A percentile compares a stretch with the other conserved stretches of the same genome.
These are phyloP conservation scores for Triplophysa dalaica DNA, from an alignment of 2,113 vertebrate species.

Conservation along the genomic window DNA sequence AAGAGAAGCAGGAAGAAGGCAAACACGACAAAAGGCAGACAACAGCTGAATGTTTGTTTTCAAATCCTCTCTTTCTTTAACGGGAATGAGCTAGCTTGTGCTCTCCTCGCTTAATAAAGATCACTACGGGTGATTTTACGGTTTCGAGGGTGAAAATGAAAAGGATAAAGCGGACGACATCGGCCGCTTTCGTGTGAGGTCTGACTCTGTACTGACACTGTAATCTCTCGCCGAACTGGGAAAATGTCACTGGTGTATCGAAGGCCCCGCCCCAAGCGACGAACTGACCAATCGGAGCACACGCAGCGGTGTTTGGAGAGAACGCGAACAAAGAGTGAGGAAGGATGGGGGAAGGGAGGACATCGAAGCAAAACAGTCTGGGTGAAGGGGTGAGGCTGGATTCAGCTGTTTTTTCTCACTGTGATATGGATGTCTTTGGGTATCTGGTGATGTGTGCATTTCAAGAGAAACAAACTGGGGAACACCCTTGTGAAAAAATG, in stretches of 20 bases:
- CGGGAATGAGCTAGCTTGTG: slow-evolving; percentile 37
- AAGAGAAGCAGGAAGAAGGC: slow-evolving; percentile 42
- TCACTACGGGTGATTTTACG: neutral
- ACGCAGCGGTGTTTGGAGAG: slow-evolving; percentile 59
- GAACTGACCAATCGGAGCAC: slow-evolving; percentile 60
- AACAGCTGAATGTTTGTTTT: slow-evolving; percentile 8
- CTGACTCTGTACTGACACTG: slow-evolving; percentile 55
- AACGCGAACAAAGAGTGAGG: slow-evolving; percentile 45
- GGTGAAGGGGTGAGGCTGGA: neutral
- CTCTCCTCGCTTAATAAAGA: neutral
- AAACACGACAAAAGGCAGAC: slow-evolving; percentile 8
- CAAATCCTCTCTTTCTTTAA: neutral
- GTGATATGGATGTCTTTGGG: neutral
- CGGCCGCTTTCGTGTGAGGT: neutral
- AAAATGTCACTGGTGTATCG: slow-evolving; percentile 57
- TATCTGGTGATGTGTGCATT: neutral
- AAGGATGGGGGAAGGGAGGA: slow-evolving; percentile 34
- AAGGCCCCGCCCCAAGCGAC: slow-evolving; percentile 47
- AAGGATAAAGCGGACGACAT: neutral
- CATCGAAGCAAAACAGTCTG: slow-evolving; percentile 13
- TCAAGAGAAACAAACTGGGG: neutral
- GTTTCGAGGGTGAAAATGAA: neutral
- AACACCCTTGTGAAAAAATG: neutral
- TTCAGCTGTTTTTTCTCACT: slow-evolving; percentile 29
- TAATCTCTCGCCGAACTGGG: slow-evolving; percentile 42